phyloP scores from a whole-genome alignment of 2,797 vertebrate genomes.

The Typhlichthys subterraneus region DNA sequence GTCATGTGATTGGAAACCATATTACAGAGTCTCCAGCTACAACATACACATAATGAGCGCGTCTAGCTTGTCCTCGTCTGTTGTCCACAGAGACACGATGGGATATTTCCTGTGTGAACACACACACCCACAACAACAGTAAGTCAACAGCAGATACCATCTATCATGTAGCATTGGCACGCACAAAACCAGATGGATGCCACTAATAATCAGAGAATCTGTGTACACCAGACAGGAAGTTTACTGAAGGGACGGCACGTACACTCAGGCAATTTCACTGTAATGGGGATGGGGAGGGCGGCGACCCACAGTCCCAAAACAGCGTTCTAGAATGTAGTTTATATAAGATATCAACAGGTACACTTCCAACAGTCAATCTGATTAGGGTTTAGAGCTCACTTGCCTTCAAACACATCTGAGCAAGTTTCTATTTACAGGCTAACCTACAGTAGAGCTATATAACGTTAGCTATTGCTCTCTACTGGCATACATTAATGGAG shows the following conservation, averaged over 20 bases:
- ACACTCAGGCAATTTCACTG: constrained; percentile 57
- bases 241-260: constrained; percentile 74
- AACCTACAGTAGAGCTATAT: no score
- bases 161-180: constrained; percentile 63
- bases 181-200: constrained; percentile 73
- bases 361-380: constrained; percentile 63
- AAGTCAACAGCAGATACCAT: constrained; percentile 68
- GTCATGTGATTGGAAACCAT: no score
- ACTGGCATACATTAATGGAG: no score
- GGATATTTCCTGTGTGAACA: constrained; percentile 80
- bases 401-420: constrained; percentile 46
- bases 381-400: constrained; percentile 25
- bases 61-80: constrained; percentile 61
- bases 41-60: constrained; percentile 42
- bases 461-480: no score
- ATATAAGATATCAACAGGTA: constrained; percentile 75
- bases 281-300: constrained; percentile 25
- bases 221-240: constrained; percentile 79
- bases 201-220: constrained; percentile 72
- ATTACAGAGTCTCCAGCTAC: constrained; percentile 23
- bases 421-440: no score
- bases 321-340: constrained; percentile 69
- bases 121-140: constrained; percentile 72
- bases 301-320: constrained; percentile 66
- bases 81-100: constrained; percentile 63